Evolutionary conservation across 1,140 invertebrate species (phyloP).

Genomic region (Phocides pigmalion): DNA sequence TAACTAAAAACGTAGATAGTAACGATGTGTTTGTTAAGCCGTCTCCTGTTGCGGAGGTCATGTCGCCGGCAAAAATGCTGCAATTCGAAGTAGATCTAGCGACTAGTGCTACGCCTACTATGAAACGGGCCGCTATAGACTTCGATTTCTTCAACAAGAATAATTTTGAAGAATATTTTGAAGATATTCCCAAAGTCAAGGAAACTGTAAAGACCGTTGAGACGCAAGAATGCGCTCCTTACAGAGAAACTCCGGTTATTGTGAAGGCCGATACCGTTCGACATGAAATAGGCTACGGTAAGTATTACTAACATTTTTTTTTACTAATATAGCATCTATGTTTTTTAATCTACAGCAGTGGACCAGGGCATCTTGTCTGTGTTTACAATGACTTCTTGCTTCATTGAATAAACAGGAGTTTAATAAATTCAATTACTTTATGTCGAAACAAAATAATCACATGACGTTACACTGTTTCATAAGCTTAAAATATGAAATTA

Average conservation of each 20-base stretch:
- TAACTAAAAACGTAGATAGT: conserved; percentile 55
- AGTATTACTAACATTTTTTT: conserved; percentile 43
- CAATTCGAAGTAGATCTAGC: conserved; percentile 69
- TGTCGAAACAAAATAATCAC: too few species aligned
- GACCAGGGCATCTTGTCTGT: too few species aligned
- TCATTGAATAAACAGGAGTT: too few species aligned
- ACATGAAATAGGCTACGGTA: conserved; percentile 76
- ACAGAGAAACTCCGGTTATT: conserved; percentile 70
- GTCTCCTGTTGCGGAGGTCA: conserved; percentile 62
- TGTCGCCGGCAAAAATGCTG: conserved; percentile 76
- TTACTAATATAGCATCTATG: conserved; percentile 1
- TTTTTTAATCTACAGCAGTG: too few species aligned
- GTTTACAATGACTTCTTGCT: too few species aligned
- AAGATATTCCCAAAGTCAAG: conserved; percentile 45
- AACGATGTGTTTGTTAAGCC: conserved; percentile 68
- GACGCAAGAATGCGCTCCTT: conserved; percentile 42
- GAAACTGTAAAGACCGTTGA: conserved; percentile 15
- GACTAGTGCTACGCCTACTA: conserved; percentile 66
- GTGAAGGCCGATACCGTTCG: conserved; percentile 68
- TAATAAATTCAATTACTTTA: too few species aligned
- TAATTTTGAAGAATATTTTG: conserved; percentile 67
- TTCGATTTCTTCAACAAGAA: conserved; percentile 74
- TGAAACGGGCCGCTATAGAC: conserved; percentile 71
- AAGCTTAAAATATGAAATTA: background rate
- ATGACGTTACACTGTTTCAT: background rate